Base-by-base conservation (phyloP, 2,888 invertebrate species). In the Caenorhabditis japonica region DNA sequence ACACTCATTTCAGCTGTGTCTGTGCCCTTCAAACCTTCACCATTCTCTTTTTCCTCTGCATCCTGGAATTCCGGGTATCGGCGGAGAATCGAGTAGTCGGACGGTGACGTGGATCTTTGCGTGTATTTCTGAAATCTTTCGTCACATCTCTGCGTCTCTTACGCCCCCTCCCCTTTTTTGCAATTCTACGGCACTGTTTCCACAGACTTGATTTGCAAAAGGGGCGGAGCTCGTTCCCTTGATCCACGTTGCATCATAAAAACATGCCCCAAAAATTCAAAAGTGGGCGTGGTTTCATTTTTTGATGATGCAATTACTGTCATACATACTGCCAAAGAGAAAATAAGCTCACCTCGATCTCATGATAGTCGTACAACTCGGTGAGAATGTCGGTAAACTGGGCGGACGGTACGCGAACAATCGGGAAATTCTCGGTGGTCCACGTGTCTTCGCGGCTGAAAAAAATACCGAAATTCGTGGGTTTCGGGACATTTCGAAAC, bases 401-500 rank as follows among this genome's bases (percentile, higher is more conserved):
- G 1, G 66, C 56, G 2, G 56, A 56, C 5, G 66, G 66, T 1
- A 66, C 66, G 2, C 56, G 49, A 27, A 66, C 66, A 2, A 66
- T 66, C 0, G 66, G 66, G n/a, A 56, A 66, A 25, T 56, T 49
- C n/a, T 66, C 66, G 8, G 23, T 34, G 12, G 66, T 56, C 66
- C 66, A 56, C 17, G 41, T 56, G 66, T 56, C 56, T 43, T 56
- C 66, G 17, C 66, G 66, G 51, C 66, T 62, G 62, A 19, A 62
- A 62, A 44, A 13, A 13, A n/a, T 10, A 44, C 19, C 15, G 4
- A 12, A n/a, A 15, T 10, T n/a, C 4, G 7, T 39, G 39, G n/a
- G 7, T n/a, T n/a, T n/a, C n/a, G n/a, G n/a, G n/a, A n/a, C n/a
- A n/a, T n/a, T n/a, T n/a, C n/a, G n/a, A n/a, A n/a, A n/a, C n/a